Conservation (phyloP, 2,113 vertebrate genomes). For the Cololabis saira region DNA sequence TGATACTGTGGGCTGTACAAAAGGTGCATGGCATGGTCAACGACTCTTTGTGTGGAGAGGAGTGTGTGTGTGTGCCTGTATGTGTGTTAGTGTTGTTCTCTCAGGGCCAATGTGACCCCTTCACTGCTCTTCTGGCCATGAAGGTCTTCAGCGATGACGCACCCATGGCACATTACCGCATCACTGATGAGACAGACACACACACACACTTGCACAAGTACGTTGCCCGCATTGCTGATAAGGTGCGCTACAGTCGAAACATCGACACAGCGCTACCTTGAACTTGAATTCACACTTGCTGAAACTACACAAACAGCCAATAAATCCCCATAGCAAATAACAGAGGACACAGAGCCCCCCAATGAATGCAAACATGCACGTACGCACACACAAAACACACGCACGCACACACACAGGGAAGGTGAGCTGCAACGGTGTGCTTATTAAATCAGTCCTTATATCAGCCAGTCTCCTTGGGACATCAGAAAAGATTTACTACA, state of each 20-base stretch:
- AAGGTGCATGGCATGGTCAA: constrained; percentile 1
- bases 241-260: constrained; percentile 67
- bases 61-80: constrained; percentile 3
- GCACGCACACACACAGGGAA: constrained; percentile 41
- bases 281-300: constrained; percentile 73
- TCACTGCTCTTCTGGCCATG: constrained; percentile 76
- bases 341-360: constrained; percentile 61
- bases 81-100: constrained; percentile 49
- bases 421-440: constrained; percentile 71
- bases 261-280: constrained; percentile 74
- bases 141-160: constrained; percentile 79
- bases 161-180: constrained; percentile 65
- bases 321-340: constrained; percentile 78
- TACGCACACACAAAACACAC: constrained; percentile 32
- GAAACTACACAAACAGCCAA: constrained; percentile 78
- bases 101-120: constrained; percentile 73
- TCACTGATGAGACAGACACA: constrained; percentile 62
- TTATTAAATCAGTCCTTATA: constrained; percentile 84
- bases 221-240: constrained; percentile 76
- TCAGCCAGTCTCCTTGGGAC: constrained; percentile 82
- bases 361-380: constrained; percentile 24
- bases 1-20: not conserved
- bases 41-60: constrained; percentile 5
- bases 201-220: constrained; percentile 39
- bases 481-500: constrained; percentile 84